Percentiles rank a stretch among this genome's conserved stretches.
These are phyloP conservation scores for Chamaetylas fuelleborni DNA, from an alignment of 2,113 vertebrate genomes.

Conservation along the genomic window DNA sequence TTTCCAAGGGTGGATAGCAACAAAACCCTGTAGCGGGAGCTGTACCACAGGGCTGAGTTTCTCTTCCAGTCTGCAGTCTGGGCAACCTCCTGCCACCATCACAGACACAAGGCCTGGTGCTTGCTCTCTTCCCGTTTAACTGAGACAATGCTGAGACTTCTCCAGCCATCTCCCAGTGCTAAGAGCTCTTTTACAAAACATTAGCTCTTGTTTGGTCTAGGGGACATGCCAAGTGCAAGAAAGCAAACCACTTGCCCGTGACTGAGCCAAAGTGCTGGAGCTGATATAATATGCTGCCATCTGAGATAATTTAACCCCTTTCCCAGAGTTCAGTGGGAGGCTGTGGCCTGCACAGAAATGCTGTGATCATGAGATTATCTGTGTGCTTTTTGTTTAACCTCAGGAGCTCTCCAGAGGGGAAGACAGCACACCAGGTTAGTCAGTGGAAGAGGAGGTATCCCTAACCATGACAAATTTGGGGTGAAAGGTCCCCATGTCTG, in stretches of 20 bases:
- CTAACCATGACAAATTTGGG: neutral
- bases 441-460: neutral
- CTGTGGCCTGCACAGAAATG: accelerated
- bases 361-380: neutral
- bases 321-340: neutral
- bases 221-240: neutral
- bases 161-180: accelerated
- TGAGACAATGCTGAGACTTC: neutral
- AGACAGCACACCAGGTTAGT: neutral
- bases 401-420: neutral
- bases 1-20: neutral
- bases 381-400: neutral
- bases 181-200: neutral
- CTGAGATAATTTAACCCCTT: neutral
- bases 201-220: neutral
- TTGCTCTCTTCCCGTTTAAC: neutral
- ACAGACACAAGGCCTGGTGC: neutral
- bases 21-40: neutral
- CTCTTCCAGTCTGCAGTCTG: neutral
- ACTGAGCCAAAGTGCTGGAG: neutral
- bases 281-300: neutral
- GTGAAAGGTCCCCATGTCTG: neutral
- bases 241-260: neutral
- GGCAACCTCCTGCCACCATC: neutral
- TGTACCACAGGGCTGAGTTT: neutral